These are phyloP conservation scores for Coelinius sp. DNA, from an alignment of 2,888 invertebrate species.

Conservation along the genomic window DNA sequence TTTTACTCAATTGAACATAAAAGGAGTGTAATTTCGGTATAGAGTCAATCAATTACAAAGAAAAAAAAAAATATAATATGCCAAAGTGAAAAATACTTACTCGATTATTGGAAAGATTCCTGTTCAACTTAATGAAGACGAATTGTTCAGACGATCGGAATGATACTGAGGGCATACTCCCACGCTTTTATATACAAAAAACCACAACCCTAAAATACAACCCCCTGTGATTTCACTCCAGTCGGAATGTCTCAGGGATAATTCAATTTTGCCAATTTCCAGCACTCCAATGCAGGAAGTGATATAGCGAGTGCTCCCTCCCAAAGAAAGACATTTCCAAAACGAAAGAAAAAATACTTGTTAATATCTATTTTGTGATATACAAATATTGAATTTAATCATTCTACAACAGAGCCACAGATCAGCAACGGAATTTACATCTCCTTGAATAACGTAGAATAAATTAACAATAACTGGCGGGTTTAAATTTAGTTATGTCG, in stretches of 20 bases:
- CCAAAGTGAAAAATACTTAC: neutral
- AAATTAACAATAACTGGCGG: neutral
- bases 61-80: no score
- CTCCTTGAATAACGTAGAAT: conserved; percentile 1
- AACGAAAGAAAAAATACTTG: no score
- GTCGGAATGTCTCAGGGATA: neutral
- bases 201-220: neutral
- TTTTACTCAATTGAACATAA: neutral
- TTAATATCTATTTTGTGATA: neutral
- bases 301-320: neutral
- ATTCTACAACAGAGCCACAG: neutral
- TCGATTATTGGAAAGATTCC: neutral
- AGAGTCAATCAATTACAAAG: neutral
- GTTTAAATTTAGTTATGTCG: conserved; percentile 10
- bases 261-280: conserved; percentile 45
- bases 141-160: conserved; percentile 30
- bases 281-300: conserved; percentile 36
- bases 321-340: neutral
- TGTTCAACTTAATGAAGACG: neutral
- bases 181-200: conserved; percentile 42
- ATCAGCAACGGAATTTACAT: neutral
- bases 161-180: conserved; percentile 37
- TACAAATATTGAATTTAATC: neutral
- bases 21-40: neutral
- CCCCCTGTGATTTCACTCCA: neutral